A percentile compares a stretch with the other conserved stretches of the same genome.
Evolutionary conservation across 2,113 vertebrate genomes (phyloP).

Genomic region (Illadopsis cleaveri): DNA sequence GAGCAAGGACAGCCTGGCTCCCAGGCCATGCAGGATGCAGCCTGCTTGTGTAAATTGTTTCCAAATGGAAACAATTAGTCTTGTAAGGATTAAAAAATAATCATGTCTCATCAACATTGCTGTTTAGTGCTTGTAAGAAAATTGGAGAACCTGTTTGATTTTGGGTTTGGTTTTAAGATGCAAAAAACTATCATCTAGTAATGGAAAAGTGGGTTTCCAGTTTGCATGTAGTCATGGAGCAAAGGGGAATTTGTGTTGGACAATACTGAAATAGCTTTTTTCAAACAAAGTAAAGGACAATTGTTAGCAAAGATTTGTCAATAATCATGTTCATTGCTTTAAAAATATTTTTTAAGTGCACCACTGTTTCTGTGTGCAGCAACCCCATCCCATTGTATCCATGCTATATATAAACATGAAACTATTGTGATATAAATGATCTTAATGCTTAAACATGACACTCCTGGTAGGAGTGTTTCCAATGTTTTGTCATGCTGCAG

Average conservation of each 20-base stretch:
- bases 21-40: rapidly evolving
- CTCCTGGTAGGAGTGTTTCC: neutral
- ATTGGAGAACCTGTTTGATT: neutral
- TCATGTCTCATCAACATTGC: neutral
- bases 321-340: neutral
- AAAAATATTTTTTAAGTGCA: neutral
- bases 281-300: neutral
- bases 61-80: neutral
- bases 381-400: neutral
- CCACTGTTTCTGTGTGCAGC: rapidly evolving
- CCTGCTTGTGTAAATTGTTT: neutral
- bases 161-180: rapidly evolving
- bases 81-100: neutral
- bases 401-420: neutral
- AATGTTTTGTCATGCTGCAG: rapidly evolving
- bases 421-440: rapidly evolving
- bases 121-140: neutral
- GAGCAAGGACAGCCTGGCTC: neutral
- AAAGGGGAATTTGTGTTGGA: neutral
- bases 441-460: neutral
- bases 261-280: neutral
- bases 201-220: neutral
- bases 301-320: neutral
- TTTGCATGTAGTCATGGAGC: neutral
- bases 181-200: neutral